phyloP scores from a whole-genome alignment of 2,113 vertebrate genomes.

The Protobothrops flavoviridis region DNA sequence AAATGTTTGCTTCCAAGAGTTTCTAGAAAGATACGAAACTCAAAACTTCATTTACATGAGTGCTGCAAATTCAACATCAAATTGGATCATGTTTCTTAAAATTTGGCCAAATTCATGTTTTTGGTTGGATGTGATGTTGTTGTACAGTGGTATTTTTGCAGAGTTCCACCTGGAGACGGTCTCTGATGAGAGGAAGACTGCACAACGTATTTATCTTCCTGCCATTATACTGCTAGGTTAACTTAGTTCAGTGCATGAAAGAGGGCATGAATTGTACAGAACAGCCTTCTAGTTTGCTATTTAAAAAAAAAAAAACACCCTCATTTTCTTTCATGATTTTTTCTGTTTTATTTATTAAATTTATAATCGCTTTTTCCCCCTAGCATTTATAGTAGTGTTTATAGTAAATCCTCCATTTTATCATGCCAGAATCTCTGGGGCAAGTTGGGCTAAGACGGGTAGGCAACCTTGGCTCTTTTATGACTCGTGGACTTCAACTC shows the following conservation, averaged over 20 bases:
- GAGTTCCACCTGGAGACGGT: not conserved
- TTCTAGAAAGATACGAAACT: not conserved
- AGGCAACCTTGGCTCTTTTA: no score
- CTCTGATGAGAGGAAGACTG: no score
- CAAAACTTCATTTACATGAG: not conserved
- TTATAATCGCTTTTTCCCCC: no score
- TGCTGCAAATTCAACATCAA: not conserved
- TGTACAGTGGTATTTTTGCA: not conserved
- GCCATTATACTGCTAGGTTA: not conserved
- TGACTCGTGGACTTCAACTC: no score
- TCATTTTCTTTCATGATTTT: not conserved
- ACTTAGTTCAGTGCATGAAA: not conserved
- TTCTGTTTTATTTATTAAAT: not conserved
- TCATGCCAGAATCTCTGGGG: no score
- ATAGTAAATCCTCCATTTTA: no score
- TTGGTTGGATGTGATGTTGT: not conserved
- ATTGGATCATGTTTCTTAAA: not conserved
- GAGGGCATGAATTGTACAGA: not conserved
- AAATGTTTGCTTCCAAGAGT: not conserved
- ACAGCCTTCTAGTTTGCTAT: not conserved
- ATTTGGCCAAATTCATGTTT: not conserved
- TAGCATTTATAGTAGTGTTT: no score
- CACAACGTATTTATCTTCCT: not conserved
- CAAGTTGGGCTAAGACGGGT: no score
- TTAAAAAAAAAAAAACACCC: not conserved